These are phyloP conservation scores for Drosophila orena DNA, from an alignment of 1,140 invertebrate genomes.

Conservation along the genomic window DNA sequence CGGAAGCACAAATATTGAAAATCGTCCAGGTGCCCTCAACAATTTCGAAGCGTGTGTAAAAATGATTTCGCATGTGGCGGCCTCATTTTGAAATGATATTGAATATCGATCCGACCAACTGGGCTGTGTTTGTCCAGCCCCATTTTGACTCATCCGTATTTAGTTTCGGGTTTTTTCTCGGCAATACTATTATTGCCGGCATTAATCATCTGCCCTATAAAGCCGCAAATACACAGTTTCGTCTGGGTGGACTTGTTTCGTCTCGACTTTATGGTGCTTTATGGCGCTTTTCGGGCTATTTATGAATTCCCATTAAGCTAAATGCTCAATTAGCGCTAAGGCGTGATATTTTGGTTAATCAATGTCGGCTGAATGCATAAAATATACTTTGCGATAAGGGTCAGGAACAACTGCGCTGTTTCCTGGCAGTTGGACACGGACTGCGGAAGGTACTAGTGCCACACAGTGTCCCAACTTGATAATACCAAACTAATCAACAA, in stretches of 20 bases:
- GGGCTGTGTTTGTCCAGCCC: constrained; percentile 46
- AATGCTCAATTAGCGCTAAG: constrained; percentile 72
- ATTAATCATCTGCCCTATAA: constrained; percentile 65
- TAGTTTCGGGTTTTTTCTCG: constrained; percentile 62
- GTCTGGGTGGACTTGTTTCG: constrained; percentile 39
- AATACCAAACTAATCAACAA: constrained; percentile 28
- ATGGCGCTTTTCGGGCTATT: constrained; percentile 56
- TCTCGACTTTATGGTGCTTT: constrained; percentile 44
- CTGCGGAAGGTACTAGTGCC: too few relatives aligned
- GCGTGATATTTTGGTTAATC: constrained; percentile 70
- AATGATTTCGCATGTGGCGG: constrained; percentile 67
- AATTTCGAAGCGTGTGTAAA: constrained; percentile 49
- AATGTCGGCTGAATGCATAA: constrained; percentile 51
- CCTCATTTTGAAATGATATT: constrained; percentile 58
- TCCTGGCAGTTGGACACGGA: too few relatives aligned
- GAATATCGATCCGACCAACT: constrained; percentile 65
- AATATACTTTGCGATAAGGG: constrained; percentile 8
- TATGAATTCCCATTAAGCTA: constrained; percentile 78
- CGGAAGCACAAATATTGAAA: constrained; percentile 55
- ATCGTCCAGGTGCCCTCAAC: constrained; percentile 16
- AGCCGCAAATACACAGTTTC: constrained; percentile 62
- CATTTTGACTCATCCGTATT: constrained; percentile 65
- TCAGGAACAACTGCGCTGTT: background rate
- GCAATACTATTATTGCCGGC: constrained; percentile 51
- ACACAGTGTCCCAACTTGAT: background rate